Conservation (phyloP, 2,797 vertebrate species). For the Pipistrellus kuhlii region DNA sequence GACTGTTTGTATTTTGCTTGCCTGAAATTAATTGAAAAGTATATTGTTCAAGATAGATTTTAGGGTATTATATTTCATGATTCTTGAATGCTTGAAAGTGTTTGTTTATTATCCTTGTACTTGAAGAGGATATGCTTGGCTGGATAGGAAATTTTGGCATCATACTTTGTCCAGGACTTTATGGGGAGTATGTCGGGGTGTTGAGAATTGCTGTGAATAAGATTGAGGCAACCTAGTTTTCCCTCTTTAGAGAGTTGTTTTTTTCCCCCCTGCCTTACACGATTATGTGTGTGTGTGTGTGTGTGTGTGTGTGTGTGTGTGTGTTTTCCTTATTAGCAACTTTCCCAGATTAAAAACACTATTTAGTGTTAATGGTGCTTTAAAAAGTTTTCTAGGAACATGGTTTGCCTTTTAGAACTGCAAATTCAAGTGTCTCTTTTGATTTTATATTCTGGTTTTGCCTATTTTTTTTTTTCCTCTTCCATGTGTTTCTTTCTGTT, state of each 20-base stretch:
- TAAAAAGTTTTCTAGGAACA: background rate
- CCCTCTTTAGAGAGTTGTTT: background rate
- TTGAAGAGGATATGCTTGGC: slow-evolving; percentile 7
- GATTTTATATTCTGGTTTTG: background rate
- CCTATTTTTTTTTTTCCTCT: background rate
- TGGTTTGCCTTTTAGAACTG: slow-evolving; percentile 8
- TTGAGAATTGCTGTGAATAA: background rate
- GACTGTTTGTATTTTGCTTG: slow-evolving; percentile 12
- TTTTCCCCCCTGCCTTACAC: background rate
- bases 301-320: background rate
- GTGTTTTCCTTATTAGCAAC: slow-evolving; percentile 26
- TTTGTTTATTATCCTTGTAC: background rate
- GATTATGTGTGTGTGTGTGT: background rate
- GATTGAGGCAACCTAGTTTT: background rate
- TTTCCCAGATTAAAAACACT: background rate
- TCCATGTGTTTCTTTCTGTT: background rate
- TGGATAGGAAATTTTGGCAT: background rate
- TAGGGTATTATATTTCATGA: background rate
- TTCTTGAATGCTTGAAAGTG: slow-evolving; percentile 4
- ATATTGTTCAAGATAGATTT: background rate
- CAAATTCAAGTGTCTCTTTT: slow-evolving; percentile 37
- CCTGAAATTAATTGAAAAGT: background rate
- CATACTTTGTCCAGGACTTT: background rate
- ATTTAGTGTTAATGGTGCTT: background rate
- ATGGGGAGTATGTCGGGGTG: background rate